These are phyloP conservation scores for Microctenopoma lineatum DNA, from an alignment of 2,797 vertebrate genomes.

Conservation along the genomic window DNA sequence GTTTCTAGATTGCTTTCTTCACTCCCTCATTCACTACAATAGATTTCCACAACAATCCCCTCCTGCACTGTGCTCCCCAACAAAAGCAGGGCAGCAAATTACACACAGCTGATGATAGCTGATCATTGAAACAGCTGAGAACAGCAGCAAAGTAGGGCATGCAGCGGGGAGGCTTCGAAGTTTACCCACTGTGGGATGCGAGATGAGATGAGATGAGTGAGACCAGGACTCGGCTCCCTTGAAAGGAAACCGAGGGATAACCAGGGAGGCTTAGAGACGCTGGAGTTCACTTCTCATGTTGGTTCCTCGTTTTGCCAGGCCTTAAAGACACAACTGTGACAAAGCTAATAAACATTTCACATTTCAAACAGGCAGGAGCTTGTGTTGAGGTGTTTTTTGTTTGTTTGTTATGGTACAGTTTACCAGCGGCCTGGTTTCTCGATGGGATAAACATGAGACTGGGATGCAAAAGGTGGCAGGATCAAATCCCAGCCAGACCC, in stretches of 20 bases:
- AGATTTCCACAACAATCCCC: background rate
- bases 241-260: background rate
- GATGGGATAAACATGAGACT: no score
- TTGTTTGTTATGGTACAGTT: no score
- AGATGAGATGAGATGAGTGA: background rate
- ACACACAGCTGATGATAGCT: background rate
- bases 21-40: background rate
- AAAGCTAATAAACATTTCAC: background rate
- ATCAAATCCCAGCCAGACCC: no score
- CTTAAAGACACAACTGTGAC: background rate
- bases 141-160: slow-evolving; percentile 1
- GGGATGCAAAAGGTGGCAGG: no score
- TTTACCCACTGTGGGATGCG: background rate
- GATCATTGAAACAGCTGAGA: slow-evolving; percentile 17
- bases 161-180: background rate
- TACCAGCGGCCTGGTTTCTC: no score
- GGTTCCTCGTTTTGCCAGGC: background rate
- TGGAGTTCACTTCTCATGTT: background rate
- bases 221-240: background rate
- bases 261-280: background rate
- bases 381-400: no score
- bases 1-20: slow-evolving; percentile 9
- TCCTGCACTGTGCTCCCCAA: background rate
- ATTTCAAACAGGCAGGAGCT: background rate
- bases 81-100: slow-evolving; percentile 17